Conservation (phyloP, 2,888 invertebrate species). For the Lamellibrachia satsuma region DNA sequence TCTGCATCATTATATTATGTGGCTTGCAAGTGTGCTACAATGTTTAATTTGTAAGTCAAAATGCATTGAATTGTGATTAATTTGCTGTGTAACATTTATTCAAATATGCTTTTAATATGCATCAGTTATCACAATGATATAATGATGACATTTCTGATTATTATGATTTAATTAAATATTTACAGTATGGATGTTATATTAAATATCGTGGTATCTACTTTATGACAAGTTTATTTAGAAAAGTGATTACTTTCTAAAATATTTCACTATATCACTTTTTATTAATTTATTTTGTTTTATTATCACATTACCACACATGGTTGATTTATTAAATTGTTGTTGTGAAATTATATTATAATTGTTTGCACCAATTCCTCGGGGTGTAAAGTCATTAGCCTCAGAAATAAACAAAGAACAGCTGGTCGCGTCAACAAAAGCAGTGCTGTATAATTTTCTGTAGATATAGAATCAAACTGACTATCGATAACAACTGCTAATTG, state of each 20-base stretch:
- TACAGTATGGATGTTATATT: neutral
- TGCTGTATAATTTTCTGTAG: no score
- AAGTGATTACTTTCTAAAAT: no score
- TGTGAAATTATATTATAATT: neutral
- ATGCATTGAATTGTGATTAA: neutral
- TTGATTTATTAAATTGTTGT: neutral
- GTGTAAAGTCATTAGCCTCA: no score
- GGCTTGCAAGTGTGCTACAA: neutral
- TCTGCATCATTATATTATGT: neutral
- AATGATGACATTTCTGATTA: neutral
- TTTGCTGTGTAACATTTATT: conserved; percentile 10
- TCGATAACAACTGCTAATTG: no score
- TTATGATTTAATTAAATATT: neutral
- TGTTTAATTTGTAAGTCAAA: neutral
- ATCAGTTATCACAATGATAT: neutral
- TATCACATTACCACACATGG: neutral
- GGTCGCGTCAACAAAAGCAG: no score
- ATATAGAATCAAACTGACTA: no score
- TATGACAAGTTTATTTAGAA: neutral
- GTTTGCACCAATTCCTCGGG: neutral
- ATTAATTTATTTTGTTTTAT: neutral
- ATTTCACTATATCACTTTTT: neutral
- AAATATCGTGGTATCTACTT: neutral
- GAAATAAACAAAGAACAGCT: no score
- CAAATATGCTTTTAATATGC: neutral